Evolutionary conservation across 1,140 invertebrate species (phyloP), one percentile per base, ranked within the genome.

Genomic region (Cecropterus lyciades): DNA sequence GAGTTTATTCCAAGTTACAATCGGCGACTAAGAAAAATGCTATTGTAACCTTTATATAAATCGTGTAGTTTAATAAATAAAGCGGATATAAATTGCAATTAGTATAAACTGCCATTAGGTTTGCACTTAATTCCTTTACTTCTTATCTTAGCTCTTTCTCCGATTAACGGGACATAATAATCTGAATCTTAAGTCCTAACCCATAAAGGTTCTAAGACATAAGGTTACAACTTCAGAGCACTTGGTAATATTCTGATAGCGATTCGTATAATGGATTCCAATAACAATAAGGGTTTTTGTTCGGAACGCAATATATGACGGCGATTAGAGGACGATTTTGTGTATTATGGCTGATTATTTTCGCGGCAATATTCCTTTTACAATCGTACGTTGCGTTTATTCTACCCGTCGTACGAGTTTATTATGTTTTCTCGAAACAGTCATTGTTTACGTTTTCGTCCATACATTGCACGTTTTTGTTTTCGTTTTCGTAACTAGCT

Each of bases 201-300:
- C 10, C 30, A 13, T 57, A 42, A 33, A 8, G 33, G 33, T 3
- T 7, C 11, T 11, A 11, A 37, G 11, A 37, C 10, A 37, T n/a
- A 11, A 3, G 40, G 37, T 13, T 20, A 14, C 40, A 13, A 40
- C 42, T 57, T n/a, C 20, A 45, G 13, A 57, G 20, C 55, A 45
- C 42, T 57, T 45, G 55, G 17, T 57, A 45, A 45, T 57, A 57
- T 57, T 45, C 40, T 45, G 55, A 57, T 45, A 45, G 40, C 53
- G 42, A n/a, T n/a, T 42, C 53, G 20, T 57, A 57, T 57, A 57
- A 57, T 57, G 17, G 17, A 57, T 57, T 57, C 53, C 40, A 57
- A 57, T 57, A 57, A 57, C 53, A 57, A 43, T 57, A 57, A 57
- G 55, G 55, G 40, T 43, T 57, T 42, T 57, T 57, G 17, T 45